Base-by-base conservation (phyloP, 37 sponge, comb jelly and placozoan genomes). In the Cladorhizidae sp. region DNA sequence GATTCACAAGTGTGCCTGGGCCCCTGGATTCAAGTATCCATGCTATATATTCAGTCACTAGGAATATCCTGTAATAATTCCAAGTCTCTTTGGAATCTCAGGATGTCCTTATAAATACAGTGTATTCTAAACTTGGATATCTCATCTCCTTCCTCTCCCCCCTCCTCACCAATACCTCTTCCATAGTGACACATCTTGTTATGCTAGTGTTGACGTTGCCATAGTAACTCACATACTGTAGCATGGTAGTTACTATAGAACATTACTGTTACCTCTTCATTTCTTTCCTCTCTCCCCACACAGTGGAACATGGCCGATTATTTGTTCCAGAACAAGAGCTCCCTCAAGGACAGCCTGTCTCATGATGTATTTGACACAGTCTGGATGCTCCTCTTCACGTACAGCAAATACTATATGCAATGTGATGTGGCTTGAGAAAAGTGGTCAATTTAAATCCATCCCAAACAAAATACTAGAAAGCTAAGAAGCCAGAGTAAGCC, bases 241-340 rank as follows among this genome's bases (percentile, higher is more conserved):
- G 49, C 49, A 45, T 5, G 49, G 49, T 45, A 9, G 49, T 45
- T 45, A 45, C 49, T 45, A 12, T 45, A 45, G 49, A 6, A 59
- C 17, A 54, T 20, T 17, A 54, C 55, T 54, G 11, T 8, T 65
- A 31, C 18, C 8, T 65, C 7, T 65, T 2, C 8, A 35, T 35
- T 31, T 33, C 25, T 35, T 35, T 17, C 31, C 35, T 65, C 35
- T 73, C 5, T 45, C 8, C 61, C 5, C 61, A 59, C 23, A 40
- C 84, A 94, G 91, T 98, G 99, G 99, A 93, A 85, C 71, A 84
- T 98, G 63, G 93, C 96, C 22, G 99, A 98, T 57, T 93, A 83
- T 64, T 75, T 95, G 40, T 90, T 68, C 76, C 95, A 95, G 67
- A 92, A 87, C 79, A 57, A 82, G 73, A 62, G 67, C 51, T 65